These are phyloP conservation scores for Eupithecia centaureata DNA, from an alignment of 2,888 invertebrate species.

Conservation along the genomic window DNA sequence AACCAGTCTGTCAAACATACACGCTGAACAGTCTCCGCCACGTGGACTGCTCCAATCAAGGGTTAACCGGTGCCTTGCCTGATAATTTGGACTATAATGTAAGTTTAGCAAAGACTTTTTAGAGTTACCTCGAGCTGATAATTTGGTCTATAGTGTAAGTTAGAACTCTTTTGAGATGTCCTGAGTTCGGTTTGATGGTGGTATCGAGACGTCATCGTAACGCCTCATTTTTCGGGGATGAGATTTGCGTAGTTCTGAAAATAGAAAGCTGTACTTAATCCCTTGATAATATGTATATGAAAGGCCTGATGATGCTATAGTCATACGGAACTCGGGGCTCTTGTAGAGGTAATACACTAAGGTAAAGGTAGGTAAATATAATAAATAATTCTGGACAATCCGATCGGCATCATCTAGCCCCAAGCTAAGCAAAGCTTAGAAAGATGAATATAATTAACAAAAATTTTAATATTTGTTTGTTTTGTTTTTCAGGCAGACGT, in stretches of 20 bases:
- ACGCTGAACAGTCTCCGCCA: conserved; percentile 53
- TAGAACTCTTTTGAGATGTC: background rate
- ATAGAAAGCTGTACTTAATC: background rate
- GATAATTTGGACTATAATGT: conserved; percentile 67
- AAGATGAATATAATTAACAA: no score
- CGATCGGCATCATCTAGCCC: no score
- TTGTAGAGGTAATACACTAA: no score
- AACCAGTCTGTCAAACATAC: conserved; percentile 58
- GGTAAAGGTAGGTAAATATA: no score
- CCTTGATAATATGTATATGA: no score
- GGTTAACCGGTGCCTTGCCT: conserved; percentile 66
- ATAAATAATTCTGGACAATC: no score
- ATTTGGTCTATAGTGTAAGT: no score
- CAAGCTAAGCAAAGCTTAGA: no score
- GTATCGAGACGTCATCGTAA: background rate
- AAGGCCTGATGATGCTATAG: background rate
- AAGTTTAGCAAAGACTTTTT: conserved; percentile 32
- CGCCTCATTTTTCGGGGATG: background rate
- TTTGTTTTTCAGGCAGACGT: conserved; percentile 81
- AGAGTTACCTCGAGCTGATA: no score
- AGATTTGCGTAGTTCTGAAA: background rate
- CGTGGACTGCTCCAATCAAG: conserved; percentile 69
- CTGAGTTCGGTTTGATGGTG: background rate
- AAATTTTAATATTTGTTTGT: no score
- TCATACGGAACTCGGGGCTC: background rate